Conservation (phyloP, 2,888 invertebrate species). For the Agrochola circellaris region DNA sequence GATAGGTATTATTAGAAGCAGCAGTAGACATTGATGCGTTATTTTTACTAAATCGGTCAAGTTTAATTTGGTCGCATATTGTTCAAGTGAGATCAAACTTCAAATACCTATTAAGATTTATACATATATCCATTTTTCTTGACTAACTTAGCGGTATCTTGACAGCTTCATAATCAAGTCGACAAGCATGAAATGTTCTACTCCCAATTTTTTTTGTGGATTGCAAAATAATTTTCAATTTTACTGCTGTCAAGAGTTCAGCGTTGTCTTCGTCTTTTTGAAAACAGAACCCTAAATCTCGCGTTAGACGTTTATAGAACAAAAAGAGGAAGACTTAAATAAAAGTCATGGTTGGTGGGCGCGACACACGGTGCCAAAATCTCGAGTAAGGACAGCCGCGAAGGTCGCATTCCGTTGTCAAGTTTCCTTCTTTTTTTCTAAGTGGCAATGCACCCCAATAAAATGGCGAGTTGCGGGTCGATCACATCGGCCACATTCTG, state of each 20-base stretch:
- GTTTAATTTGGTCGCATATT: constrained; percentile 38
- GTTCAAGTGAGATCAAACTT: constrained; percentile 9
- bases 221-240: constrained; percentile 10
- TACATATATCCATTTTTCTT: background rate
- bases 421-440: constrained; percentile 72
- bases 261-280: constrained; percentile 6
- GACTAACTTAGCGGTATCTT: constrained; percentile 26
- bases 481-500: constrained; percentile 46
- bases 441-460: constrained; percentile 75
- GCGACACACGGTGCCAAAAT: constrained; percentile 78
- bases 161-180: constrained; percentile 35
- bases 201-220: constrained; percentile 17
- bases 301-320: constrained; percentile 49
- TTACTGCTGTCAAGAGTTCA: background rate
- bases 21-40: constrained; percentile 2
- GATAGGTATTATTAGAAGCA: background rate
- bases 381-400: constrained; percentile 82
- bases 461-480: constrained; percentile 64
- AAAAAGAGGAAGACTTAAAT: constrained; percentile 70
- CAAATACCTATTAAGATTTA: background rate
- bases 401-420: constrained; percentile 82
- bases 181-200: constrained; percentile 34
- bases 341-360: constrained; percentile 83
- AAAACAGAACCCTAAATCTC: constrained; percentile 43
- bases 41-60: constrained; percentile 29